Base-by-base conservation (phyloP, 2,113 vertebrate genomes). In the Rhinoderma darwinii region DNA sequence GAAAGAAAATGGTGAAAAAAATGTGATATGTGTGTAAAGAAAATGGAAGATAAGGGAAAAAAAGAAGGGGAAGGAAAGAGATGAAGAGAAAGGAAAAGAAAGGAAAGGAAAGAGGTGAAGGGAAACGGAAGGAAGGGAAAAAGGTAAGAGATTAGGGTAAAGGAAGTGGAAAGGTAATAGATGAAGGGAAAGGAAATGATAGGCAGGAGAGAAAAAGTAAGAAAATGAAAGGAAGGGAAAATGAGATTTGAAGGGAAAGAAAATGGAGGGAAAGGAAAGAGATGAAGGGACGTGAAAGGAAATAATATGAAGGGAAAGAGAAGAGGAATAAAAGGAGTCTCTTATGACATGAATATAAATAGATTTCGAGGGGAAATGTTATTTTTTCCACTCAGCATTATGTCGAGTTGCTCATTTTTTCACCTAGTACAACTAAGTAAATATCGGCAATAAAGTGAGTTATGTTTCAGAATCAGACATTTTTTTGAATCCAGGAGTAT, bases 361-460 rank as follows among this genome's bases (percentile, higher is more conserved):
- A n/a, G n/a, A n/a, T n/a, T n/a, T n/a, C n/a, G n/a, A n/a, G n/a
- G n/a, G n/a, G n/a, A n/a, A n/a, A 32, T 30, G 63, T 6, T 68
- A 68, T 68, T 30, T 56, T n/a, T 56, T 22, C 54, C 44, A 47
- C 44, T 47, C 14, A 47, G 9, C 44, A 47, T 47, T 47, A 47
- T 11, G 14, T 47, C 44, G 14, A 47, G 14, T 47, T 47, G 2
- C 25, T 68, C 15, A 18, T 35, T n/a, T 35, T 32, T 32, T 20
- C 18, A 41, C 10, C 3, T 8, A 66, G 39, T 43, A 73, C 35
- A 73, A 22, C 39, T 43, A 75, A n/a, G 22, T 56, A 22, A 18
- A 56, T 79, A 25, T 4, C 37, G 15, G 32, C 22, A 39, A 11
- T 79, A 79, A 79, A 79, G 30, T 59, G 59, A 79, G 76, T 78